phyloP scores from a whole-genome alignment of 2,797 vertebrate genomes.

The Sebastes vulpes region DNA sequence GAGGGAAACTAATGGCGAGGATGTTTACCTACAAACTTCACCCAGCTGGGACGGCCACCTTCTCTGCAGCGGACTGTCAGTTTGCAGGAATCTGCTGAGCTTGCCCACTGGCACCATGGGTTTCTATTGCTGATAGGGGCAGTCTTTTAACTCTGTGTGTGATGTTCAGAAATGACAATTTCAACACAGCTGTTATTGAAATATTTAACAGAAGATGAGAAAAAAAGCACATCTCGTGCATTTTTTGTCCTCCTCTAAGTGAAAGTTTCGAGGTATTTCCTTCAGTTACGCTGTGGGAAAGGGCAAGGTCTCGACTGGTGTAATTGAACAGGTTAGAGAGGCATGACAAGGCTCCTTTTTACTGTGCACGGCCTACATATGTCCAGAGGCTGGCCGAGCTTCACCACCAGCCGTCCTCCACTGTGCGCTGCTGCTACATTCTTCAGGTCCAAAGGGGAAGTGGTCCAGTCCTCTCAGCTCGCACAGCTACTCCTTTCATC shows the following conservation, averaged over 20 bases:
- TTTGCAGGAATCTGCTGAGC: constrained; percentile 52
- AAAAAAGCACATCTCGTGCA: not conserved
- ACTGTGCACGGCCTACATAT: constrained; percentile 27
- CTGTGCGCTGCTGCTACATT: constrained; percentile 48
- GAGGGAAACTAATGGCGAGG: constrained; percentile 52
- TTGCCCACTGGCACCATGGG: constrained; percentile 4
- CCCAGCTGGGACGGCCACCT: constrained; percentile 47
- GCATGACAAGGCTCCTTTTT: constrained; percentile 54
- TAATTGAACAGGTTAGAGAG: constrained; percentile 60
- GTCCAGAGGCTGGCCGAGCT: constrained; percentile 44
- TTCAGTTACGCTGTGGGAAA: constrained; percentile 36
- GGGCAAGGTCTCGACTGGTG: constrained; percentile 25
- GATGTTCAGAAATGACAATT: not conserved
- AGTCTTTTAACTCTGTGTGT: not conserved
- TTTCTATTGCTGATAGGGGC: constrained; percentile 5
- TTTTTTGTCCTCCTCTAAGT: not conserved
- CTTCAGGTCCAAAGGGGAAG: constrained; percentile 73
- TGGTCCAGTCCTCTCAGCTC: constrained; percentile 43
- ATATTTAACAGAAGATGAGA: not conserved
- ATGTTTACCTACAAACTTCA: constrained; percentile 77
- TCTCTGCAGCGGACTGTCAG: constrained; percentile 31
- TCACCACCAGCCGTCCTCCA: constrained; percentile 43
- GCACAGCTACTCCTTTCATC: constrained; percentile 80
- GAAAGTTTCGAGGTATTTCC: constrained; percentile 5
- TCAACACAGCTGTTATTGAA: not conserved